Conservation (phyloP, 2,888 invertebrate genomes). For the Polia nebulosa region DNA sequence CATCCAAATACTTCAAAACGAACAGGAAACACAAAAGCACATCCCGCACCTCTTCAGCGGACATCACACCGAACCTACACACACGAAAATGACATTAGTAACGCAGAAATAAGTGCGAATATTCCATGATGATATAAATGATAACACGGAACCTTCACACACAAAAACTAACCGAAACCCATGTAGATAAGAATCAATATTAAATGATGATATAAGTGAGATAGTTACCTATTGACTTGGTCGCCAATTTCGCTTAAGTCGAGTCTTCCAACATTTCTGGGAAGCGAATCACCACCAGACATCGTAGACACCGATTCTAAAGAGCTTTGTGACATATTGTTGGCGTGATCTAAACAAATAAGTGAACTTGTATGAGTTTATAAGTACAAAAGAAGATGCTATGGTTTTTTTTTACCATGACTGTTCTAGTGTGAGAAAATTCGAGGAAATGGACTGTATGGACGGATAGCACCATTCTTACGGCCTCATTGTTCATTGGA, state of each 20-base stretch:
- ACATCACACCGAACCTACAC: constrained; percentile 89
- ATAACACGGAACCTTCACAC: constrained; percentile 84
- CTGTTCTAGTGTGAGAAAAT: too few species aligned
- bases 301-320: constrained; percentile 94
- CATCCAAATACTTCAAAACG: constrained; percentile 97
- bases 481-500: too few species aligned
- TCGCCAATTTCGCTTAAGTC: constrained; percentile 88
- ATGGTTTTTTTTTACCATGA: too few species aligned
- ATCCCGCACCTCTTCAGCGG: constrained; percentile 95
- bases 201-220: neutral
- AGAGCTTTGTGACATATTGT: constrained; percentile 94
- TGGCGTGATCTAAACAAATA: constrained; percentile 90
- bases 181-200: neutral
- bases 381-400: too few species aligned
- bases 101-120: neutral
- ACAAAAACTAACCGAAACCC: neutral
- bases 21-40: constrained; percentile 97
- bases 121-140: neutral
- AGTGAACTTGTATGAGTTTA: neutral
- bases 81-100: constrained; percentile 15
- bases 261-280: constrained; percentile 81
- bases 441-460: too few species aligned
- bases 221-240: constrained; percentile 88
- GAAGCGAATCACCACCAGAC: constrained; percentile 91
- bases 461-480: too few species aligned